Base-by-base conservation (phyloP, 2,888 invertebrate species). In the Tolmerus cingulatus region DNA sequence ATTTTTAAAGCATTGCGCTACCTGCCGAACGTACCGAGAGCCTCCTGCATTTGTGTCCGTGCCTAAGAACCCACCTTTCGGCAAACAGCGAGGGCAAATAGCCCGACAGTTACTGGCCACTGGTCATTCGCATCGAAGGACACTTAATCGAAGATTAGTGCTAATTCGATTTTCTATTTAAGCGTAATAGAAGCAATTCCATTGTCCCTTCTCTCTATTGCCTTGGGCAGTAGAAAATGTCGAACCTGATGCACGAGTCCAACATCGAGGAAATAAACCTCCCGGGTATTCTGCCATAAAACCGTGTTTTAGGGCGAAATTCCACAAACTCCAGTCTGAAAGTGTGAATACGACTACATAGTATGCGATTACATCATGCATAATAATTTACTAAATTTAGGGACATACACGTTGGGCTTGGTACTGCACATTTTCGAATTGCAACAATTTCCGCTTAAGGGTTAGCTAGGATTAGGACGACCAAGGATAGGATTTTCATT, bases 131-230 rank as follows among this genome's bases (percentile, higher is more conserved):
- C 43, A 19, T 51, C 16, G 46, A 79, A 79, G 16, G 51, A 46
- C 51, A 79, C 79, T 79, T 79, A 51, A 79, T 86, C 23, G 43
- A 86, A 74, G 86, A 46, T 40, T 37, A 40, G 37, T 74, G 79
- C 78, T 79, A 66, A 74, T 37, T 87, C 82, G 82, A 82, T 81
- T 87, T 78, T 46, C 40, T n/a, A 5, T 51, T n/a, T 43, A 23
- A 87, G 46, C 87, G 74, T 87, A 43, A 87, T 81, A 51, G 51
- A 82, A 87, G 66, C 43, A 87, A 76, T 46, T 51, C 46, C 37
- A 40, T 19, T 16, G 34, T 7, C 37, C 37, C 7, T 77, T 34
- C 19, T 0, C 34, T 1, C 37, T 77, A n/a, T n/a, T 0, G 8
- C 19, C 37, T 16, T 16, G 14, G 14, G 43, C 43, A 37, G 9